A percentile compares a stretch with the other conserved stretches of the same genome.
These are phyloP conservation scores for Cavia porcellus DNA, from an alignment of 2,113 vertebrate species.

Conservation along the genomic window DNA sequence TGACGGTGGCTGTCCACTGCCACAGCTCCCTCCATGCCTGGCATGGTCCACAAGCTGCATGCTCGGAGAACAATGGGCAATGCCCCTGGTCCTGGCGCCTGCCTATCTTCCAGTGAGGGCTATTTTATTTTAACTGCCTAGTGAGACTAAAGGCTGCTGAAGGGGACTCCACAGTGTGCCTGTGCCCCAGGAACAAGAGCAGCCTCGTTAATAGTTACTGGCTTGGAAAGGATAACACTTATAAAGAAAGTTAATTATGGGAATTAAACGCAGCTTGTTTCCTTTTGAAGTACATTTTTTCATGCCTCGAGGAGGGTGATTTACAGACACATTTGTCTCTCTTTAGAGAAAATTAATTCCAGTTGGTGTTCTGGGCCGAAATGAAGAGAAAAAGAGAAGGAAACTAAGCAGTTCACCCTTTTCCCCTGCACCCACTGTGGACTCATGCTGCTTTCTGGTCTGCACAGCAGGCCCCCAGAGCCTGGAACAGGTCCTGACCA, in stretches of 20 bases:
- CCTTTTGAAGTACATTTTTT: slow-evolving; percentile 83
- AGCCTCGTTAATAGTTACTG: slow-evolving; percentile 63
- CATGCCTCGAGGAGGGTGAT: slow-evolving; percentile 78
- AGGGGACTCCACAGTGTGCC: not conserved
- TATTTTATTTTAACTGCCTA: not conserved
- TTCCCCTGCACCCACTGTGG: accelerated
- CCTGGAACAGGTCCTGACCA: not conserved
- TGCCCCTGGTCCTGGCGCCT: not conserved
- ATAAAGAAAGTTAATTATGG: slow-evolving; percentile 79
- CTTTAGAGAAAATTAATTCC: slow-evolving; percentile 83
- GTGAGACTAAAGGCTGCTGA: not conserved
- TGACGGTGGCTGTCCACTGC: not conserved
- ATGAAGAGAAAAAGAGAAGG: not conserved
- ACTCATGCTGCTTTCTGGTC: not conserved
- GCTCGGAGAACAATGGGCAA: not conserved
- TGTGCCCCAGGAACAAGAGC: slow-evolving; percentile 11
- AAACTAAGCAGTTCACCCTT: slow-evolving; percentile 3
- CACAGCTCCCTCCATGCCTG: too few species aligned
- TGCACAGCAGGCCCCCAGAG: accelerated
- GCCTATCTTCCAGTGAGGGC: not conserved
- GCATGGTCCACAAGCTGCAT: not conserved
- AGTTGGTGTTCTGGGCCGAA: slow-evolving; percentile 71
- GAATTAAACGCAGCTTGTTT: slow-evolving; percentile 81
- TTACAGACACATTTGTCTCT: slow-evolving; percentile 83
- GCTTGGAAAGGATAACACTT: slow-evolving; percentile 76